Percentiles rank a stretch among this genome's conserved stretches.
These are phyloP conservation scores for Sparus aurata DNA, from an alignment of 2,797 vertebrate species.

Conservation along the genomic window DNA sequence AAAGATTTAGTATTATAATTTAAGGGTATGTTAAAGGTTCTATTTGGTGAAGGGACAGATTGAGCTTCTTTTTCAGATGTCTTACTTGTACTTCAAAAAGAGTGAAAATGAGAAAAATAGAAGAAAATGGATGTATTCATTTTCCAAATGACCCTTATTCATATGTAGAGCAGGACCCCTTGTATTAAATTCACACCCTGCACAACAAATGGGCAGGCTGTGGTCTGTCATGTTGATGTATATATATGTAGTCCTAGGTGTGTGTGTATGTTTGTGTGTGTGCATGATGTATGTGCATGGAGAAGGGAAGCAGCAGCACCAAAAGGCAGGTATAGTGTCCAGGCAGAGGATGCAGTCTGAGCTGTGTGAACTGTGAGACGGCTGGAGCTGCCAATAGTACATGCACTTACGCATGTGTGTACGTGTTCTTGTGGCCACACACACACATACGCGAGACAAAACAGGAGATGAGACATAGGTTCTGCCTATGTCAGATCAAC, in stretches of 20 bases:
- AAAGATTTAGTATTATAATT: background rate
- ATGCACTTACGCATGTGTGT: slow-evolving; percentile 51
- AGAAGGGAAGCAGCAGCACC: slow-evolving; percentile 80
- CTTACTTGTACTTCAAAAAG: slow-evolving; percentile 27
- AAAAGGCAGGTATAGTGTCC: slow-evolving; percentile 81
- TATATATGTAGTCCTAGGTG: slow-evolving; percentile 68
- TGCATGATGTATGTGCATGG: slow-evolving; percentile 70
- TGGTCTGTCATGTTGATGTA: slow-evolving; percentile 84
- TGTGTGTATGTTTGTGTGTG: slow-evolving; percentile 57
- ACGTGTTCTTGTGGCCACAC: slow-evolving; percentile 57
- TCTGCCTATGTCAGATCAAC: slow-evolving; percentile 83
- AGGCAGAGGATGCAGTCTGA: slow-evolving; percentile 31
- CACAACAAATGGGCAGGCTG: slow-evolving; percentile 85
- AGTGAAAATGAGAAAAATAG: slow-evolving; percentile 59
- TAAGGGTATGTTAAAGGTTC: background rate
- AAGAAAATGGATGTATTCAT: slow-evolving; percentile 76
- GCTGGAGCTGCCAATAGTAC: slow-evolving; percentile 63
- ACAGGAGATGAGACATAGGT: slow-evolving; percentile 73
- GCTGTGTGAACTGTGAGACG: slow-evolving; percentile 46
- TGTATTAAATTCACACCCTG: slow-evolving; percentile 83
- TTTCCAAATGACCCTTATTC: slow-evolving; percentile 84
- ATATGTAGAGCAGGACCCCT: slow-evolving; percentile 79
- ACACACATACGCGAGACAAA: slow-evolving; percentile 59
- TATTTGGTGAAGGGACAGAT: background rate
- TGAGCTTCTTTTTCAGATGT: slow-evolving; percentile 28